Percentiles rank a stretch among this genome's conserved stretches.
These are phyloP conservation scores for Zootoca vivipara DNA, from an alignment of 2,113 vertebrate genomes.

Conservation along the genomic window DNA sequence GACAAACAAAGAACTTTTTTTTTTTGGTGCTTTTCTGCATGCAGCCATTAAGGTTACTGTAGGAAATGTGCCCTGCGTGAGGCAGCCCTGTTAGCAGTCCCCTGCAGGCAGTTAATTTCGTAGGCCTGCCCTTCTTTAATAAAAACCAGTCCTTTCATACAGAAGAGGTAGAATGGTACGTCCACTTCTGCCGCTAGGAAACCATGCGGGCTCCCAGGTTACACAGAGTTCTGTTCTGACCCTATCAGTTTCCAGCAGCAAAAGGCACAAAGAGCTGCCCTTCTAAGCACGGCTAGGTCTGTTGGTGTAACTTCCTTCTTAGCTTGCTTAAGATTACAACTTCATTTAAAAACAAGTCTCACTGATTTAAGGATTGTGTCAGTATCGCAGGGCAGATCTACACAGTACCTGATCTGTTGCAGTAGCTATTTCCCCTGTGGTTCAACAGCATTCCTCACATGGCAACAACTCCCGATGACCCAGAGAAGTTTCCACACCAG, in stretches of 20 bases:
- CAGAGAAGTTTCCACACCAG: not conserved
- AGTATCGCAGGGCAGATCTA: not conserved
- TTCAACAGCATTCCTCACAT: not conserved
- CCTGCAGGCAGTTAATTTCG: not conserved
- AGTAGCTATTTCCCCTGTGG: not conserved
- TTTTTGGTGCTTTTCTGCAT: not conserved
- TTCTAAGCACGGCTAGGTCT: not conserved
- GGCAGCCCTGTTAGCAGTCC: not conserved
- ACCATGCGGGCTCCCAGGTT: not conserved
- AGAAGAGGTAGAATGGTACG: not conserved
- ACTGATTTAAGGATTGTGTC: not conserved
- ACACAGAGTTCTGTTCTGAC: too few species aligned
- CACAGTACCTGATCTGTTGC: not conserved
- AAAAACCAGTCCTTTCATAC: not conserved
- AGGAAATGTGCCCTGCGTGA: not conserved
- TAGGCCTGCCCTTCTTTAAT: not conserved
- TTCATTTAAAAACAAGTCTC: not conserved
- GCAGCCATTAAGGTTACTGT: not conserved
- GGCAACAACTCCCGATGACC: not conserved
- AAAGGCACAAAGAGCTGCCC: not conserved
- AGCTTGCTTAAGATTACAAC: not conserved
- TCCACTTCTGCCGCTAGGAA: not conserved
- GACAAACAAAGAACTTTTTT: not conserved
- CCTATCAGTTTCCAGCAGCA: not conserved
- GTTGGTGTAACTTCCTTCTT: not conserved